Conservation (phyloP, 2,113 vertebrate species). For the Turdus rufiventris region DNA sequence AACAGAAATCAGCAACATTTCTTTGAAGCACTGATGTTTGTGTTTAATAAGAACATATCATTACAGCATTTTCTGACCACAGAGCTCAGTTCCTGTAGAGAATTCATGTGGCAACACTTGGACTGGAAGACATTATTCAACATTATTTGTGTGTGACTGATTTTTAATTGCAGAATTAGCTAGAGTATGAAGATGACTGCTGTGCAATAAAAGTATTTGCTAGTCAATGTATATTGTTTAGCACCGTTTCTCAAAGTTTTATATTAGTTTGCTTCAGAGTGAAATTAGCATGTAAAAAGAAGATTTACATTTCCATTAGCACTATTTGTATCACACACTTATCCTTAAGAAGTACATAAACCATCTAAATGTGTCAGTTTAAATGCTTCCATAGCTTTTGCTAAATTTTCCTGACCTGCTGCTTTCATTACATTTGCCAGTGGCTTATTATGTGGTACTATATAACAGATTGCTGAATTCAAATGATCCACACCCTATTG, state of each 20-base stretch:
- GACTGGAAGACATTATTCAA: neutral
- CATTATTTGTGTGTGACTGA: neutral
- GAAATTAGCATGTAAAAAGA: neutral
- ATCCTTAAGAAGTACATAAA: neutral
- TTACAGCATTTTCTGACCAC: neutral
- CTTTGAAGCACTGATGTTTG: neutral
- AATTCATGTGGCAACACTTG: neutral
- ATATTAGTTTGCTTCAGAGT: neutral
- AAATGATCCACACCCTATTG: neutral
- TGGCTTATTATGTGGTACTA: neutral
- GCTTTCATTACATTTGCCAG: neutral
- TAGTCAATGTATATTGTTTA: neutral
- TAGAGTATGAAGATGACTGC: neutral
- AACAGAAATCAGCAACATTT: neutral
- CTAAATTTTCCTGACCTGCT: neutral
- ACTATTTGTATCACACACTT: neutral
- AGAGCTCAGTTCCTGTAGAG: neutral
- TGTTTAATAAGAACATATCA: neutral
- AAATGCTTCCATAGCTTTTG: neutral
- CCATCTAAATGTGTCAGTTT: neutral
- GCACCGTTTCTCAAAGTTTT: neutral
- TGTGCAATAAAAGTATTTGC: neutral
- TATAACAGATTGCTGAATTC: neutral
- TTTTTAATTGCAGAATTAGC: neutral
- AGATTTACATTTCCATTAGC: neutral